phyloP scores from a whole-genome alignment of 2,113 vertebrate species.

The zebrafish (Danio rerio) region DNA sequence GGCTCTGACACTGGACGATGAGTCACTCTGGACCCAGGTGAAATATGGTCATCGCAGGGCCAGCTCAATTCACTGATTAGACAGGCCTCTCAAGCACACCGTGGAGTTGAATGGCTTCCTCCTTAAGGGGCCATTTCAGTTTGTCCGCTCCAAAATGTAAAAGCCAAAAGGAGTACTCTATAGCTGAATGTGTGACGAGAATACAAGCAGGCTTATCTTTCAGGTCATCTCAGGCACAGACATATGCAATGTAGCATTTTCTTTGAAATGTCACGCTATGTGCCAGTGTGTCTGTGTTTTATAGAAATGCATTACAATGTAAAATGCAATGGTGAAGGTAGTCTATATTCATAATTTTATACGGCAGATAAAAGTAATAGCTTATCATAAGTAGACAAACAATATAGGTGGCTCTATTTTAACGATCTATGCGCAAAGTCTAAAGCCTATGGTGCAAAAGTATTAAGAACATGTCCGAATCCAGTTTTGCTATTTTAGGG shows the following conservation, averaged over 20 bases:
- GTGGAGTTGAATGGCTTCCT: constrained; percentile 37
- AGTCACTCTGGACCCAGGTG: constrained; percentile 43
- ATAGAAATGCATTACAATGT: too few species aligned
- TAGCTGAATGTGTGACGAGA: constrained; percentile 5
- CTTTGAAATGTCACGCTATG: too few species aligned
- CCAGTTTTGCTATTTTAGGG: too few species aligned
- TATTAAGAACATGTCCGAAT: too few species aligned
- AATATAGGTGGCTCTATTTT: too few species aligned
- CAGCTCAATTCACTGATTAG: constrained; percentile 29
- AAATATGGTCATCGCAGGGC: constrained; percentile 51
- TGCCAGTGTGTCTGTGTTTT: too few species aligned
- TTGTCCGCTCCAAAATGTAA: constrained; percentile 35
- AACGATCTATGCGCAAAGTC: too few species aligned
- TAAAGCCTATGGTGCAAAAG: too few species aligned
- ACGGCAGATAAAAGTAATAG: too few species aligned
- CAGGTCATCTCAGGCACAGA: background rate
- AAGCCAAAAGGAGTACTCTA: constrained; percentile 3
- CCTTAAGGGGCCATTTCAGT: constrained; percentile 39
- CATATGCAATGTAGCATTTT: background rate
- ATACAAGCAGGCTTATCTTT: background rate
- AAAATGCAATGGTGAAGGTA: too few species aligned
- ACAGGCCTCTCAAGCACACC: constrained; percentile 37
- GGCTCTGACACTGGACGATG: constrained; percentile 32
- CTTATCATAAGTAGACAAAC: too few species aligned
- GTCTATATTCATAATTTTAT: too few species aligned